These are phyloP conservation scores for Lerista edwardsae DNA, from an alignment of 2,797 vertebrate genomes.

Conservation along the genomic window DNA sequence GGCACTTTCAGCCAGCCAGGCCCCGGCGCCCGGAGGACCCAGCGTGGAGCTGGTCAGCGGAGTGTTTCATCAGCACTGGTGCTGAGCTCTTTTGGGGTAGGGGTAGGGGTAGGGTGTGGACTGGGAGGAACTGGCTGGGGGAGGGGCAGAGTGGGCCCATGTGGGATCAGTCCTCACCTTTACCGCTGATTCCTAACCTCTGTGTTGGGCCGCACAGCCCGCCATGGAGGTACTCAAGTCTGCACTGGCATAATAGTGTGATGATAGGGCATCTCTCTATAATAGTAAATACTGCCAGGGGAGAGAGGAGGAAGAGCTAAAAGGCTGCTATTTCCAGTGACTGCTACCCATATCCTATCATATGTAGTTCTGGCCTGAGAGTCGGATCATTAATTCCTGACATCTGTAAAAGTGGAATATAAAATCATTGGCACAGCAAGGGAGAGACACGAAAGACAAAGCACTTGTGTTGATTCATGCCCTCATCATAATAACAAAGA, in stretches of 20 bases:
- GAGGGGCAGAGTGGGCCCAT: no score
- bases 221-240: no score
- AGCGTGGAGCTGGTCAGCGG: no score
- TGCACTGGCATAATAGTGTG: neutral
- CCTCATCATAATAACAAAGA: neutral
- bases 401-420: neutral
- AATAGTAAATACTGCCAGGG: neutral
- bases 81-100: no score
- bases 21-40: no score
- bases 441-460: neutral
- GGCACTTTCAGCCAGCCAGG: no score
- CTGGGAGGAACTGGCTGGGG: no score
- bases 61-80: no score
- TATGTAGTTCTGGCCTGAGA: neutral
- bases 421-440: neutral
- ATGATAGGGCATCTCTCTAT: neutral
- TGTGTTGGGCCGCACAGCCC: no score
- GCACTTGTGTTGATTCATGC: neutral
- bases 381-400: neutral
- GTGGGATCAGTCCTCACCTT: no score
- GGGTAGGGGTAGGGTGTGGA: no score
- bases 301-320: neutral
- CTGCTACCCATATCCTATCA: neutral
- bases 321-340: neutral
- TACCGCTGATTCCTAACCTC: no score